Evolutionary conservation across 1,140 invertebrate species (phyloP).

Genomic region (Euwallacea similis): DNA sequence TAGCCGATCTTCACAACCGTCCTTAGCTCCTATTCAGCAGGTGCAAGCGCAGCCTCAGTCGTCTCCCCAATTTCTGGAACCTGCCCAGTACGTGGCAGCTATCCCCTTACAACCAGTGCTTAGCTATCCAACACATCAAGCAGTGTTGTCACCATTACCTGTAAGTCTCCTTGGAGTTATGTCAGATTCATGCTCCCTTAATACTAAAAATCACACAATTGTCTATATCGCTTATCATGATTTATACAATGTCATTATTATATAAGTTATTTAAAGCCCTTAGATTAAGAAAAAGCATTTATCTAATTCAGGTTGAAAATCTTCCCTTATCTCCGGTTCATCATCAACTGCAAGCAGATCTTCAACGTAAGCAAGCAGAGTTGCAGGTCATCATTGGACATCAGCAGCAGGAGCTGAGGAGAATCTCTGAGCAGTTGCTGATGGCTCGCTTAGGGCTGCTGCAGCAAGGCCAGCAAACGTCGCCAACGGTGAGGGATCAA

Average conservation of each 20-base stretch:
- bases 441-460: conserved; percentile 78
- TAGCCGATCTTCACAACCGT: not conserved
- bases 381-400: conserved; percentile 81
- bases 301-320: conserved; percentile 36
- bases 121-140: conserved; percentile 48
- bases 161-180: conserved; percentile 43
- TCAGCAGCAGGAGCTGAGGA: conserved; percentile 81
- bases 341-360: conserved; percentile 67
- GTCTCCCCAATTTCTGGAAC: conserved; percentile 57
- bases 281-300: not conserved
- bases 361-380: conserved; percentile 82
- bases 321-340: conserved; percentile 60
- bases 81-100: conserved; percentile 63
- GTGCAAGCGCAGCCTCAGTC: conserved; percentile 29
- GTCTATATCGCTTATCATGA: too few relatives aligned
- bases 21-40: not conserved
- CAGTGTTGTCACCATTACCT: conserved; percentile 52
- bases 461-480: conserved; percentile 58
- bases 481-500: conserved; percentile 1
- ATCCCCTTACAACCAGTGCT: conserved; percentile 64
- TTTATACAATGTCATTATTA: not conserved
- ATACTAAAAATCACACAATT: not conserved
- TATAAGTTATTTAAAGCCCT: not conserved
- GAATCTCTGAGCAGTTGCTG: conserved; percentile 82
- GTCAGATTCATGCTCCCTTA: too few relatives aligned